A percentile compares a stretch with the other conserved stretches of the same genome.
phyloP scores from a whole-genome alignment of 2,888 invertebrate species.

The Caenorhabditis sp. region DNA sequence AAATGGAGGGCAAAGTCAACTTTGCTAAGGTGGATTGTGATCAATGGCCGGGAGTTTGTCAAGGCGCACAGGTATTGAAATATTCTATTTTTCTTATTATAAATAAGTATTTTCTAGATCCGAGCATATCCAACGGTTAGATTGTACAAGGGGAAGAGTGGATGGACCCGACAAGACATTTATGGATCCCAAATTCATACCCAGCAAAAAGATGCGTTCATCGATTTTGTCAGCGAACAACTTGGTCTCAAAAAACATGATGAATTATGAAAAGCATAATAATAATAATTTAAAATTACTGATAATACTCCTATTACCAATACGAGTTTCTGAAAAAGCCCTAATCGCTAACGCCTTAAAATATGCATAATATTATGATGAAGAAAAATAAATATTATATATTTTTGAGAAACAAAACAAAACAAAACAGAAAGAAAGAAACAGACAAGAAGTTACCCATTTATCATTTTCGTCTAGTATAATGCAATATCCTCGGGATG shows the following conservation, averaged over 20 bases:
- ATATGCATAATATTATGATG: neutral
- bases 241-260: constrained; percentile 50
- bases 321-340: neutral
- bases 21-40: constrained; percentile 80
- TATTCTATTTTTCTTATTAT: neutral
- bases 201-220: constrained; percentile 50
- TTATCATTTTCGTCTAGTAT: constrained; percentile 7
- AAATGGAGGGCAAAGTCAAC: constrained; percentile 75
- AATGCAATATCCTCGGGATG: constrained; percentile 49
- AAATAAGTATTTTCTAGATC: constrained; percentile 62
- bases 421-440: neutral
- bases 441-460: neutral
- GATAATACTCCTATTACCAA: neutral
- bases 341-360: neutral
- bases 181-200: constrained; percentile 50
- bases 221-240: constrained; percentile 43
- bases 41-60: constrained; percentile 75
- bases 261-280: constrained; percentile 36
- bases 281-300: neutral
- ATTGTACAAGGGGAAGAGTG: constrained; percentile 72
- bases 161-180: constrained; percentile 49
- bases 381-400: neutral
- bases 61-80: constrained; percentile 70
- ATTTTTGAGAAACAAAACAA: neutral
- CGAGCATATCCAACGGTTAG: constrained; percentile 77